Conservation (phyloP, 2,888 invertebrate genomes). For the Uloborus plumipes region DNA sequence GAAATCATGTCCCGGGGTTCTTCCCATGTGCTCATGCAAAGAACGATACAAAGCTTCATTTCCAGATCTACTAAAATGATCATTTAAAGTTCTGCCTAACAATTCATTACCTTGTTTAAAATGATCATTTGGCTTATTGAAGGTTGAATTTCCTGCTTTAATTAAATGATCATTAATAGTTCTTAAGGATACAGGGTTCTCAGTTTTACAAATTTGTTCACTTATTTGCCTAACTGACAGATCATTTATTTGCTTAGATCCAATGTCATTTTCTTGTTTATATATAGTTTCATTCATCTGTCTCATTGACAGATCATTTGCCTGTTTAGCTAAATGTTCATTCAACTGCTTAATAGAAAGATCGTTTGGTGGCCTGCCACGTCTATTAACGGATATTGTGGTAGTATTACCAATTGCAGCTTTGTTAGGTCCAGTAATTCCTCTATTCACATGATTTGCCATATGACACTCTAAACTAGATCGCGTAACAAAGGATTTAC, state of each 20-base stretch:
- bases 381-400: conserved; percentile 41
- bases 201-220: conserved; percentile 42
- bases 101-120: conserved; percentile 60
- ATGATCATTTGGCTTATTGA: conserved; percentile 51
- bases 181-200: conserved; percentile 45
- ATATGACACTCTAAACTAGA: conserved; percentile 65
- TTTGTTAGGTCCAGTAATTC: conserved; percentile 54
- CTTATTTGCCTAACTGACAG: conserved; percentile 44
- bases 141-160: conserved; percentile 54
- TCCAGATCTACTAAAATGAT: conserved; percentile 52
- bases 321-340: conserved; percentile 56
- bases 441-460: conserved; percentile 62
- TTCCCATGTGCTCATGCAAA: conserved; percentile 56
- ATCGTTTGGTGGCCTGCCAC: conserved; percentile 57
- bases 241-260: conserved; percentile 41
- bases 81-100: conserved; percentile 53
- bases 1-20: conserved; percentile 58
- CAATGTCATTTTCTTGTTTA: conserved; percentile 31
- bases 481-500: conserved; percentile 62
- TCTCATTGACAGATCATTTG: conserved; percentile 58
- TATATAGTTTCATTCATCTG: conserved; percentile 43
- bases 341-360: conserved; percentile 47
- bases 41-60: conserved; percentile 54
- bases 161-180: conserved; percentile 55
- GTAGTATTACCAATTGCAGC: conserved; percentile 9